These are phyloP conservation scores for Drosophila fungiperda DNA, from an alignment of 2,888 invertebrate species.

Conservation along the genomic window DNA sequence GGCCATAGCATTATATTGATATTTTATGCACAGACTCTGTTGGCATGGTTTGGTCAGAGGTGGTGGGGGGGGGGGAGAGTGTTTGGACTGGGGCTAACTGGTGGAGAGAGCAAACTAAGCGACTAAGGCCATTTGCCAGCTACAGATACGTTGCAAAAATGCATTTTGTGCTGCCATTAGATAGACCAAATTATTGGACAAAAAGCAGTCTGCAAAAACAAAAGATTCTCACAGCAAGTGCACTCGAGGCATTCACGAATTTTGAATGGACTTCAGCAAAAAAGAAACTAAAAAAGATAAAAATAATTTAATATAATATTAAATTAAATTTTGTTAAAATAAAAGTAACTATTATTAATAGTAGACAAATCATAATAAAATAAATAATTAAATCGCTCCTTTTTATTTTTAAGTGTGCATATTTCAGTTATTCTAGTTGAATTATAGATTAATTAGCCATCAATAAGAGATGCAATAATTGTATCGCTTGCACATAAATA, in stretches of 20 bases:
- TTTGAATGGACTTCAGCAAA: slow-evolving; percentile 33
- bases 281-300: neutral
- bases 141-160: slow-evolving; percentile 77
- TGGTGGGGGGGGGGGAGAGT: neutral
- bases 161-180: slow-evolving; percentile 72
- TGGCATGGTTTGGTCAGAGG: neutral
- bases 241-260: slow-evolving; percentile 11
- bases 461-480: neutral
- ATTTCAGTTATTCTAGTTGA: neutral
- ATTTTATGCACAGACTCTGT: slow-evolving; percentile 75
- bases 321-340: neutral
- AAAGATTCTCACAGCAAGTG: slow-evolving; percentile 42
- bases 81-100: slow-evolving; percentile 22
- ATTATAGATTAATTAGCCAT: neutral
- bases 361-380: neutral
- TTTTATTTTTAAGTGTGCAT: no score
- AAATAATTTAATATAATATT: neutral
- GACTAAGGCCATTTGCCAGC: slow-evolving; percentile 78
- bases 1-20: slow-evolving; percentile 76
- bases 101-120: slow-evolving; percentile 45
- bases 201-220: slow-evolving; percentile 70
- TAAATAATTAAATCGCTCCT: neutral
- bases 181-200: slow-evolving; percentile 78
- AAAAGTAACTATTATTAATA: neutral
- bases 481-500: neutral